Conservation (phyloP, 2,113 vertebrate species). For the Aythya baeri region DNA sequence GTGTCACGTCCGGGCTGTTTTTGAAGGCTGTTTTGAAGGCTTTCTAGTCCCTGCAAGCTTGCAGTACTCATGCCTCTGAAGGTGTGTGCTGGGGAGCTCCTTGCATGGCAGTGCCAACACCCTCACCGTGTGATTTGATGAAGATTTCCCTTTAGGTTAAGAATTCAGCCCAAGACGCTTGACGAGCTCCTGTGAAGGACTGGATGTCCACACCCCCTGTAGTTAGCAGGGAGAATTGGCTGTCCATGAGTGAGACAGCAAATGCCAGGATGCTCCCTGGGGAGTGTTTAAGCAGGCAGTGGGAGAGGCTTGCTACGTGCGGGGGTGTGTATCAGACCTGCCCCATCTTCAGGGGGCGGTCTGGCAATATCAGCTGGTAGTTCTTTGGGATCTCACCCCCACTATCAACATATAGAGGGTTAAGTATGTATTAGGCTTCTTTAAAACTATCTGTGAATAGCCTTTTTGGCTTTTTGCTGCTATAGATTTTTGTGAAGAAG, state of each 20-base stretch:
- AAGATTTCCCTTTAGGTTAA: not conserved
- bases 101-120: not conserved
- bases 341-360: not conserved
- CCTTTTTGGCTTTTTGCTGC: not conserved
- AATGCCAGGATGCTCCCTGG: not conserved
- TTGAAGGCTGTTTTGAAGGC: not conserved
- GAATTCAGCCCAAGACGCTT: not conserved
- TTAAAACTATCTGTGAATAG: not conserved
- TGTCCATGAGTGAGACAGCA: not conserved
- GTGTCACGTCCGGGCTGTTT: not conserved
- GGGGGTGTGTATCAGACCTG: not conserved
- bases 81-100: not conserved
- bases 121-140: not conserved
- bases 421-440: not conserved
- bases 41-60: slow-evolving; percentile 51
- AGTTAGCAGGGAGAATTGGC: not conserved
- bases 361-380: not conserved
- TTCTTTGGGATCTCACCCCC: not conserved
- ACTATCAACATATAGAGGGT: not conserved
- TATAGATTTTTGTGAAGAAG: not conserved
- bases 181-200: not conserved
- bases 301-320: not conserved
- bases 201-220: not conserved
- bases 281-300: not conserved
- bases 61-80: slow-evolving; percentile 5